phyloP scores from a whole-genome alignment of 2,113 vertebrate species.

The Bufo gargarizans region DNA sequence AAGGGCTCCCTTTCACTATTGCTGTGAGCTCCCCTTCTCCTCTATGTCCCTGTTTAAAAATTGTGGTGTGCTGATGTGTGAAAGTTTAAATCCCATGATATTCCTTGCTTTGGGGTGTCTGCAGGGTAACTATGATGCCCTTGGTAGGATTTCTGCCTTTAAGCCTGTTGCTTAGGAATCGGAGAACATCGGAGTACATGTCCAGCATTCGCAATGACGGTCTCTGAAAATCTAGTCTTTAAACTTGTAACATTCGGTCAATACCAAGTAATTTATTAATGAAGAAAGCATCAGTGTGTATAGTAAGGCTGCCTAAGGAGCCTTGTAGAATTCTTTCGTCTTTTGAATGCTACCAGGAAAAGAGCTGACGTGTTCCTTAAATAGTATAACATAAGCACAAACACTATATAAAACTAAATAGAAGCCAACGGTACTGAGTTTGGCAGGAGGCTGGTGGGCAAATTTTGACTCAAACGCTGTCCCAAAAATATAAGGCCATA shows the following conservation, averaged over 20 bases:
- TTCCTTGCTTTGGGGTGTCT: background rate
- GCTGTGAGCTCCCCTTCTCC: background rate
- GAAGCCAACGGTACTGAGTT: too few relatives aligned
- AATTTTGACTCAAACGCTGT: too few relatives aligned
- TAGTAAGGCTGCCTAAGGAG: background rate
- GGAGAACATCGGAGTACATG: background rate
- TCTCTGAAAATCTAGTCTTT: background rate
- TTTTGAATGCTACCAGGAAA: background rate
- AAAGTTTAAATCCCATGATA: background rate
- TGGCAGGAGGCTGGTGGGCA: too few relatives aligned
- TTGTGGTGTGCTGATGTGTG: background rate
- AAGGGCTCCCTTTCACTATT: background rate
- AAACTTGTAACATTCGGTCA: background rate
- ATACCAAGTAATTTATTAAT: slow-evolving; percentile 9
- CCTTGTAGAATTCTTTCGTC: background rate
- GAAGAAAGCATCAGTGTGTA: background rate
- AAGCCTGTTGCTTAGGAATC: background rate
- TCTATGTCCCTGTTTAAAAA: background rate
- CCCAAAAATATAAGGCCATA: too few relatives aligned
- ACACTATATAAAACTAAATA: too few relatives aligned
- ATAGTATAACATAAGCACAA: too few relatives aligned
- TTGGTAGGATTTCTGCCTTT: slow-evolving; percentile 4
- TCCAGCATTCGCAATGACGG: background rate
- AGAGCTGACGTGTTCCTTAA: background rate
- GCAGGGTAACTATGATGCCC: background rate